A percentile compares a stretch with the other conserved stretches of the same genome.
Evolutionary conservation across 2,113 vertebrate genomes (phyloP).

Genomic region (Narcine bancroftii): DNA sequence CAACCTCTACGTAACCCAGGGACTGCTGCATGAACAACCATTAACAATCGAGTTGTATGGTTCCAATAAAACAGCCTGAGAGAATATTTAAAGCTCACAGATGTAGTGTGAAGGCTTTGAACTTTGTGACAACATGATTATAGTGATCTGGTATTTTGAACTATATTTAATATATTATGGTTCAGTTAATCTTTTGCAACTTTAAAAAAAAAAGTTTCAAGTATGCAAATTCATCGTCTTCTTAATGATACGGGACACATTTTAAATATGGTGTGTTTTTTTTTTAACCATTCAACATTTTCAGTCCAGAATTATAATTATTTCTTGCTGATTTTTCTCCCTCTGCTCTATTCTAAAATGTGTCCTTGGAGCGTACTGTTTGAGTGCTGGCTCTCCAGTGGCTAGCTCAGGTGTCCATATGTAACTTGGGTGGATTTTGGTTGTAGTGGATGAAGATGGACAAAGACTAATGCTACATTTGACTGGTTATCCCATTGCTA

Average conservation of each 20-base stretch:
- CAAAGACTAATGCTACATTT: not conserved
- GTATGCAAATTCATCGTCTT: not conserved
- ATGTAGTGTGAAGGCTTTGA: not conserved
- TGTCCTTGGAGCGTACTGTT: too few species aligned
- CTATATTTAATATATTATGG: not conserved
- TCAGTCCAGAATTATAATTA: not conserved
- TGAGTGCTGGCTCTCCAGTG: not conserved
- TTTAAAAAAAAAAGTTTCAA: not conserved
- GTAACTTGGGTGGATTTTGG: not conserved
- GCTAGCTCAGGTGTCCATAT: not conserved
- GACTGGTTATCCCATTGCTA: not conserved
- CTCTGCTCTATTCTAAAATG: not conserved
- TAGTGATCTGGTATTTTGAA: not conserved
- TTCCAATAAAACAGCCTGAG: not conserved
- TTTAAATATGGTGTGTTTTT: too few species aligned
- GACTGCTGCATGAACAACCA: too few species aligned
- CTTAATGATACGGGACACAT: not conserved
- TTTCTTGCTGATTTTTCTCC: not conserved
- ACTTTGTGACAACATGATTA: not conserved
- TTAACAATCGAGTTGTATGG: not conserved
- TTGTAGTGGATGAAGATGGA: not conserved
- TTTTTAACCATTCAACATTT: too few species aligned
- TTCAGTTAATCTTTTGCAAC: not conserved
- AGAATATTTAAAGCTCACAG: not conserved
- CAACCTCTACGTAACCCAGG: too few species aligned